Evolutionary conservation across 1,140 invertebrate species (phyloP).

Genomic region (Sycophaga agraensis): DNA sequence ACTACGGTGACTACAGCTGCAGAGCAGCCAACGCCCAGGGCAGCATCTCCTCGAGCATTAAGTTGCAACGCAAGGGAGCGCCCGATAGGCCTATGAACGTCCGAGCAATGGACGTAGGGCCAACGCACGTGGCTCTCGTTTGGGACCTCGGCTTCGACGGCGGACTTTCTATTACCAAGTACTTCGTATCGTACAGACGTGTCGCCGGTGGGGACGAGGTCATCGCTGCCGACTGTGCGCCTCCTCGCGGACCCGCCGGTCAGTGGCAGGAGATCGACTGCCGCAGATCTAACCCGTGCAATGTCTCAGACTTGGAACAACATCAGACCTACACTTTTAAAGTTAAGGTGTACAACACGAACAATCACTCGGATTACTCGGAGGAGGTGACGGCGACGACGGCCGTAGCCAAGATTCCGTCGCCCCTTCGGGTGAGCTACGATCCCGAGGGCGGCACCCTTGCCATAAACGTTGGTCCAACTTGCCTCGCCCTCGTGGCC

Average conservation of each 20-base stretch:
- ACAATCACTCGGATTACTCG: conserved; percentile 81
- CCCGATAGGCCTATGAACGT: conserved; percentile 79
- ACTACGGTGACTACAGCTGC: conserved; percentile 90
- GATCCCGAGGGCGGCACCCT: conserved; percentile 74
- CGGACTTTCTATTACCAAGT: conserved; percentile 80
- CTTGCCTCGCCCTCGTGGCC: conserved; percentile 72
- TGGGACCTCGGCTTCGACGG: conserved; percentile 91
- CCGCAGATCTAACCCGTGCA: conserved; percentile 81
- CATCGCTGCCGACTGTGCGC: conserved; percentile 64
- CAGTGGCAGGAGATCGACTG: conserved; percentile 83
- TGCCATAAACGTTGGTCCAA: conserved; percentile 74
- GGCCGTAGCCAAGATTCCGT: conserved; percentile 79
- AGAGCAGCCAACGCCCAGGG: conserved; percentile 78
- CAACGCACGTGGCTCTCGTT: conserved; percentile 73
- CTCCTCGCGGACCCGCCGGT: conserved; percentile 61
- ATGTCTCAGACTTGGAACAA: conserved; percentile 79
- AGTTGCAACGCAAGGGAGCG: conserved; percentile 78
- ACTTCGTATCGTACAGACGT: conserved; percentile 76
- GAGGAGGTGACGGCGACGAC: conserved; percentile 77
- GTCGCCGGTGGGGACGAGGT: conserved; percentile 63
- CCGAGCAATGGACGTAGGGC: conserved; percentile 69
- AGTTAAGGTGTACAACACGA: conserved; percentile 81
- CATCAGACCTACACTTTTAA: conserved; percentile 82
- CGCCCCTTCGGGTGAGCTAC: conserved; percentile 77
- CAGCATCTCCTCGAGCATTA: conserved; percentile 73